Percentiles rank a stretch among this genome's conserved stretches.
Conservation (phyloP, 2,113 vertebrate genomes). For the Oreocharis arfaki region DNA sequence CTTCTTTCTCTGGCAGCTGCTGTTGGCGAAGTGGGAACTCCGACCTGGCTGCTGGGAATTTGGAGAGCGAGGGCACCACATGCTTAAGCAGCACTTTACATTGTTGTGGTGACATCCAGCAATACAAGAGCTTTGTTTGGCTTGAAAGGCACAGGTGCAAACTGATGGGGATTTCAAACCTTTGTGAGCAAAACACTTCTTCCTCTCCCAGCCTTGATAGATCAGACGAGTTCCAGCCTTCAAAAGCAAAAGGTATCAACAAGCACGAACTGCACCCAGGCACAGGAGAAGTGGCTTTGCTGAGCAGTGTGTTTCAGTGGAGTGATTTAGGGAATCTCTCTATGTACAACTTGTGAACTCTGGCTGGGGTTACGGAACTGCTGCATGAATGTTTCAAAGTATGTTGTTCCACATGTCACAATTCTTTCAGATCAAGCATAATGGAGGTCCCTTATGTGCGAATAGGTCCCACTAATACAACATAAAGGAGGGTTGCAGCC, state of each 20-base stretch:
- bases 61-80: neutral
- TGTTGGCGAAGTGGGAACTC: neutral
- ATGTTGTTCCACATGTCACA: neutral
- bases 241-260: constrained; percentile 11
- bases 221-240: constrained; percentile 9
- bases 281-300: neutral
- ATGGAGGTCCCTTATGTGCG: neutral
- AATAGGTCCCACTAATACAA: neutral
- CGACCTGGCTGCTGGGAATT: neutral
- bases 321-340: constrained; percentile 18
- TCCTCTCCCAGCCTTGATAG: neutral
- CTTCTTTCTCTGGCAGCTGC: neutral
- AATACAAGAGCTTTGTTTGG: neutral
- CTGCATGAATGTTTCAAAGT: constrained; percentile 21
- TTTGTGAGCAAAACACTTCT: constrained; percentile 8
- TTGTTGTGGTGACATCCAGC: neutral
- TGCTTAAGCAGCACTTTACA: neutral
- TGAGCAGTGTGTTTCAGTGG: neutral
- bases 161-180: neutral
- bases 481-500: neutral
- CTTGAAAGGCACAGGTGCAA: constrained; percentile 7
- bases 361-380: neutral
- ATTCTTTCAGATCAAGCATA: constrained; percentile 17
- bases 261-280: neutral
- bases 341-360: constrained; percentile 13